phyloP scores from a whole-genome alignment of 2,113 vertebrate genomes.

The Festucalex cinctus region DNA sequence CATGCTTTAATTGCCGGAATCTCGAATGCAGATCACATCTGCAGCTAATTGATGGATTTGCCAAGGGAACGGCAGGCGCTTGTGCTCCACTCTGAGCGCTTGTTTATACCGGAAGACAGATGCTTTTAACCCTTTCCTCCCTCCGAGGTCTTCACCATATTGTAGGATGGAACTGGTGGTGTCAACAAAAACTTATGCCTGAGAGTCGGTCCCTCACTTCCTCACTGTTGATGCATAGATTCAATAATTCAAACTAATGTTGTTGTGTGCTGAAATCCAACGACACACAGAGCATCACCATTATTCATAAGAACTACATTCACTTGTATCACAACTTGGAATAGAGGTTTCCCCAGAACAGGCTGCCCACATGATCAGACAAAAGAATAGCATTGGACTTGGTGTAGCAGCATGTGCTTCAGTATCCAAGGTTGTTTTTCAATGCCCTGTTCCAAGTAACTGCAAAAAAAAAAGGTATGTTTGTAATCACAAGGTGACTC shows the following conservation, averaged over 20 bases:
- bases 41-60: slow-evolving; percentile 78
- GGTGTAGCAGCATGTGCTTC: background rate
- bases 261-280: background rate
- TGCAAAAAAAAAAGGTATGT: background rate
- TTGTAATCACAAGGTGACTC: background rate
- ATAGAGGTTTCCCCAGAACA: background rate
- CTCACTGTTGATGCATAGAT: background rate
- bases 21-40: slow-evolving; percentile 76
- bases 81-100: slow-evolving; percentile 50
- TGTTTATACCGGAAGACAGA: slow-evolving; percentile 66
- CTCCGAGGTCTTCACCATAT: background rate
- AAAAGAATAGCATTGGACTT: background rate
- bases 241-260: background rate
- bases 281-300: background rate
- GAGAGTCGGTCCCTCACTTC: background rate
- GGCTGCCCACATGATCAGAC: background rate
- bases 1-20: slow-evolving; percentile 73
- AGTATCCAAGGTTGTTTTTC: background rate
- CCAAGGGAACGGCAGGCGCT: slow-evolving; percentile 65
- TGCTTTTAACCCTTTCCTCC: slow-evolving; percentile 50
- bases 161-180: background rate
- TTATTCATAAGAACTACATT: background rate
- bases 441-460: background rate
- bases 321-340: background rate
- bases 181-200: background rate